Evolutionary conservation across 2,888 invertebrate species (phyloP).

Genomic region (Callimorpha dominula): DNA sequence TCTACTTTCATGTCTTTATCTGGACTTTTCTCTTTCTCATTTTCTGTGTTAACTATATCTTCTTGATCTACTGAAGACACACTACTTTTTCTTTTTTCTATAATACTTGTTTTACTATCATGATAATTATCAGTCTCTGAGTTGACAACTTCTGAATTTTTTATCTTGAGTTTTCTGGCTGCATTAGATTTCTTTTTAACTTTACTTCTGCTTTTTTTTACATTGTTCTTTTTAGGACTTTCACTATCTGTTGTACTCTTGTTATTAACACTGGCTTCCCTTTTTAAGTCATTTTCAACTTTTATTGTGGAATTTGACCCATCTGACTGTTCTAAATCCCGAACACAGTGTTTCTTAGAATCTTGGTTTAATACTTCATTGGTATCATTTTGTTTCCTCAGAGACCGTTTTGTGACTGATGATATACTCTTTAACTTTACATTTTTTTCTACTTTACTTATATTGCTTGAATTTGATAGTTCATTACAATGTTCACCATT

Average conservation of each 20-base stretch:
- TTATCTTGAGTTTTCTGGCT: constrained; percentile 63
- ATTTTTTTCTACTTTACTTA: constrained; percentile 68
- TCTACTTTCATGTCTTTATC: constrained; percentile 72
- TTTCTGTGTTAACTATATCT: constrained; percentile 61
- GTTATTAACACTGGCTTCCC: constrained; percentile 69
- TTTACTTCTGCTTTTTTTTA: constrained; percentile 74
- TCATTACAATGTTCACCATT: constrained; percentile 74
- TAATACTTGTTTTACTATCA: constrained; percentile 79
- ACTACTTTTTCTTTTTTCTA: constrained; percentile 80
- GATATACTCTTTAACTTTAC: constrained; percentile 67
- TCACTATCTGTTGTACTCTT: constrained; percentile 71
- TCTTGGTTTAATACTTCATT: constrained; percentile 72
- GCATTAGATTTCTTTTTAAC: constrained; percentile 73
- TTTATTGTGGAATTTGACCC: constrained; percentile 66
- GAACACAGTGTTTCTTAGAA: constrained; percentile 79
- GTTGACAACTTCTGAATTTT: constrained; percentile 67
- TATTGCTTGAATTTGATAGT: constrained; percentile 63
- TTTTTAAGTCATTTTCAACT: constrained; percentile 63
- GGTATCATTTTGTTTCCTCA: constrained; percentile 78
- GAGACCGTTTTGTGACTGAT: constrained; percentile 72
- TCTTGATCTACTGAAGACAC: constrained; percentile 78
- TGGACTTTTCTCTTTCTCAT: constrained; percentile 69
- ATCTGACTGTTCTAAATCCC: constrained; percentile 72
- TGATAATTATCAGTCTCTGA: constrained; percentile 73
- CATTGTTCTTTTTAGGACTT: constrained; percentile 68